Percentiles rank a stretch among this genome's conserved stretches.
Conservation (phyloP, 92 coral and sea anemone species). For the Desmophyllum pertusum region DNA sequence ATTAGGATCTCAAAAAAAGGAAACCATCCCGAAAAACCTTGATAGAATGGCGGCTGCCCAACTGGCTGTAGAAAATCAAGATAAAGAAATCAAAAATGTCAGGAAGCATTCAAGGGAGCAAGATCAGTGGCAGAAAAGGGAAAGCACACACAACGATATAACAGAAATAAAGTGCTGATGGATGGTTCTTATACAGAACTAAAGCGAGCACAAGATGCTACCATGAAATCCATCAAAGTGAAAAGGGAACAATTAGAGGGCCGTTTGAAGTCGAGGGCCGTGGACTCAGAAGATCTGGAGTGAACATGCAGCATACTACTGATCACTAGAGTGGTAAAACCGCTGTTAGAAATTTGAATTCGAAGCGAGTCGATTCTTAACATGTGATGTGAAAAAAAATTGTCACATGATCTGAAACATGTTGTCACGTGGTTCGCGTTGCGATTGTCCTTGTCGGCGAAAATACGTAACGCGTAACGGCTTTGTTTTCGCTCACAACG, state of each 20-base stretch:
- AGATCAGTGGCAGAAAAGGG: neutral
- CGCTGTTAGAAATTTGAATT: too few species aligned
- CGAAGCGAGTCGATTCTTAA: too few species aligned
- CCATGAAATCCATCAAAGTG: constrained; percentile 21
- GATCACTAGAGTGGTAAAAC: too few species aligned
- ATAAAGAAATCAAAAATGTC: constrained; percentile 25
- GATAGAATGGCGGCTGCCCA: constrained; percentile 51
- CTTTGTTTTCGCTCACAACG: too few species aligned
- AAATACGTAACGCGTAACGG: too few species aligned
- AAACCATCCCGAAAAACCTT: constrained; percentile 34
- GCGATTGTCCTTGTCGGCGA: too few species aligned
- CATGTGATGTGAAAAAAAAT: too few species aligned
- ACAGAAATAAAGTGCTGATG: constrained; percentile 12
- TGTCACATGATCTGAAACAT: too few species aligned
- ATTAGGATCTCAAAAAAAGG: constrained; percentile 24
- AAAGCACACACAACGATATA: neutral
- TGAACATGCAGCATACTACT: too few species aligned
- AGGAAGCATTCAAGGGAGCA: neutral
- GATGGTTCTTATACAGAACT: constrained; percentile 55
- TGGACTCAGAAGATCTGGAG: too few species aligned
- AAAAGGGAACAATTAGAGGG: constrained; percentile 4
- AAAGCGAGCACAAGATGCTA: constrained; percentile 55
- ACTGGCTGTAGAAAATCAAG: constrained; percentile 17
- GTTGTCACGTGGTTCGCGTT: too few species aligned
- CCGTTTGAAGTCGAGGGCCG: too few species aligned